Evolutionary conservation across 2,888 invertebrate genomes (phyloP).

Genomic region (Tachystola acroxantha): DNA sequence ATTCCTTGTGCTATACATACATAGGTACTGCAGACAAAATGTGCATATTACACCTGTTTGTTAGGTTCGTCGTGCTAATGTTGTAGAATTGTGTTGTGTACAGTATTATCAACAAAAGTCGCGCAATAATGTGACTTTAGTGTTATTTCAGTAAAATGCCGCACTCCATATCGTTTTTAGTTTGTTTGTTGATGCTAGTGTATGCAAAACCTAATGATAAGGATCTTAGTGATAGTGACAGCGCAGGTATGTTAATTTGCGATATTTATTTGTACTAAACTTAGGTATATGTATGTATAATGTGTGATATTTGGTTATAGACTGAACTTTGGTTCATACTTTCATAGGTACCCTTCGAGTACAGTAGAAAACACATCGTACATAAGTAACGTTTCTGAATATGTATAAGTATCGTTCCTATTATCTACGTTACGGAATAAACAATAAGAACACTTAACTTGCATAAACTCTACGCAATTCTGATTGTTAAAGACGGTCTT

Average conservation of each 20-base stretch:
- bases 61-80: neutral
- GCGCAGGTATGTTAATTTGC: constrained; percentile 25
- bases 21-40: constrained; percentile 26
- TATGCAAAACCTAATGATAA: constrained; percentile 23
- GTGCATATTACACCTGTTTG: constrained; percentile 17
- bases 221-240: constrained; percentile 26
- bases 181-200: constrained; percentile 35
- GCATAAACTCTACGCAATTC: no score
- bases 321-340: no score
- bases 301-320: no score
- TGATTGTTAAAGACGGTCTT: no score
- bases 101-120: neutral
- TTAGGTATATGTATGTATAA: no score
- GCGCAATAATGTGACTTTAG: constrained; percentile 1
- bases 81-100: neutral
- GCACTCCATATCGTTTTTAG: constrained; percentile 29
- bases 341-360: no score
- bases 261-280: neutral
- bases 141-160: constrained; percentile 27
- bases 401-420: no score
- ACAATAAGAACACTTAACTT: no score
- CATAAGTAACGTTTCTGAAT: no score
- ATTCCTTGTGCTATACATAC: constrained; percentile 24
- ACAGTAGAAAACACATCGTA: no score
- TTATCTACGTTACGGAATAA: no score